Base-by-base conservation (phyloP, 2,888 invertebrate genomes). In the Heliconius charithonia region DNA sequence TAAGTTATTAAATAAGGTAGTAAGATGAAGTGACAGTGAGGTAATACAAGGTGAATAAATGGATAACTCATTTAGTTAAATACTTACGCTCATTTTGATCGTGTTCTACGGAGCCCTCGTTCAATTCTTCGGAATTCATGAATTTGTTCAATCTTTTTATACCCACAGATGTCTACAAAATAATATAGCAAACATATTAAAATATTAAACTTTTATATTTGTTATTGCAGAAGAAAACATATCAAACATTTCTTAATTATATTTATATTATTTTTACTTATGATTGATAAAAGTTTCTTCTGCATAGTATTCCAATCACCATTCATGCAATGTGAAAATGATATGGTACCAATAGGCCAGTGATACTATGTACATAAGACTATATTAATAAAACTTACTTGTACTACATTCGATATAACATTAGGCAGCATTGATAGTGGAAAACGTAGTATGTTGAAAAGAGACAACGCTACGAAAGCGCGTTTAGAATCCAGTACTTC, bases 391-490 rank as follows among this genome's bases (percentile, higher is more conserved):
- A 29, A 82, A 96, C 97, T 97, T 97, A 98, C 98, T 97, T 98
- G 98, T 89, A 98, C 97, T 92, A 98, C 96, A 95, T 97, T 98
- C 89, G 97, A 97, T 91, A 99, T 97, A 96, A 99, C 97, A 97
- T 98, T 98, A 89, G 99, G 99, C 94, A 99, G 96, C 97, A 99
- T 97, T 90, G 98, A 98, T 93, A 99, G 96, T 87, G 99, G 99
- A 92, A 99, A 98, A 92, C 99, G 96, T 88, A 99, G 97, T 87
- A 99, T 98, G 96, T 99, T 99, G 97, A 99, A 99, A 92, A 99
- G 97, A 91, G 99, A 98, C 89, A 99, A 96, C 87, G 99, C 98
- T 87, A 99, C 99, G 95, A 99, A 99, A 89, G 99, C 99, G 92
- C 97, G 98, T 93, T 97, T 96, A 88, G 98, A 97, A 93, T 98